phyloP scores from a whole-genome alignment of 2,888 invertebrate species.

The Nasonia oneida region DNA sequence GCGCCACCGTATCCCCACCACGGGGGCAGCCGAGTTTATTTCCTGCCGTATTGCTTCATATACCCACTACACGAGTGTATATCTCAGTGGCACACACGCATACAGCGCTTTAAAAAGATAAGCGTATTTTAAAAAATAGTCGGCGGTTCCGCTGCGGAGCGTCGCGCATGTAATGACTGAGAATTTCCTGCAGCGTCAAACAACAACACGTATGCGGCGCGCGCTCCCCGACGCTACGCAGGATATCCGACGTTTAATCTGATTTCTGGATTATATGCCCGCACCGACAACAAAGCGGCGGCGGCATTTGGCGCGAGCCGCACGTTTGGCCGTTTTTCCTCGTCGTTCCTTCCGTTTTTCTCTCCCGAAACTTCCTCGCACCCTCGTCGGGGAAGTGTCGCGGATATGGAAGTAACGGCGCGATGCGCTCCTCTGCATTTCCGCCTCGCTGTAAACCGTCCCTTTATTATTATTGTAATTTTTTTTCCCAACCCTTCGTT shows the following conservation, averaged over 20 bases:
- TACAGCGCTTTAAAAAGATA: background rate
- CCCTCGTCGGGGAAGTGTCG: background rate
- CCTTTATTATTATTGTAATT: slow-evolving; percentile 40
- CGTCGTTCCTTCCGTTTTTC: background rate
- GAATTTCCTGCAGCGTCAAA: slow-evolving; percentile 75
- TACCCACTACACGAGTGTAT: background rate
- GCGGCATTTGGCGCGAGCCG: background rate
- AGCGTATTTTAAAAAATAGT: background rate
- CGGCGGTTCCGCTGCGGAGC: background rate
- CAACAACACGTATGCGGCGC: slow-evolving; percentile 62
- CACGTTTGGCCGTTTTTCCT: slow-evolving; percentile 20
- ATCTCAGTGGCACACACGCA: background rate
- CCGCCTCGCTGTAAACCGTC: slow-evolving; percentile 45
- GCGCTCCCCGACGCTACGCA: slow-evolving; percentile 69
- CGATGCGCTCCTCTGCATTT: background rate
- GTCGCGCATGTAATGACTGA: slow-evolving; percentile 72
- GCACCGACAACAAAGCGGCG: slow-evolving; percentile 68
- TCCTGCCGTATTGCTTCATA: slow-evolving; percentile 9
- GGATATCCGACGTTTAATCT: slow-evolving; percentile 79
- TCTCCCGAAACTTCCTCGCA: slow-evolving; percentile 25
- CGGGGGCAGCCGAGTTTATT: background rate
- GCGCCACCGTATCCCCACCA: slow-evolving; percentile 26
- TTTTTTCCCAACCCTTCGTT: background rate
- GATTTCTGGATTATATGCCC: slow-evolving; percentile 78
- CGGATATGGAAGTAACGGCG: slow-evolving; percentile 13